Base-by-base conservation (phyloP, 1,140 invertebrate species). In the Tachypleus tridentatus region DNA sequence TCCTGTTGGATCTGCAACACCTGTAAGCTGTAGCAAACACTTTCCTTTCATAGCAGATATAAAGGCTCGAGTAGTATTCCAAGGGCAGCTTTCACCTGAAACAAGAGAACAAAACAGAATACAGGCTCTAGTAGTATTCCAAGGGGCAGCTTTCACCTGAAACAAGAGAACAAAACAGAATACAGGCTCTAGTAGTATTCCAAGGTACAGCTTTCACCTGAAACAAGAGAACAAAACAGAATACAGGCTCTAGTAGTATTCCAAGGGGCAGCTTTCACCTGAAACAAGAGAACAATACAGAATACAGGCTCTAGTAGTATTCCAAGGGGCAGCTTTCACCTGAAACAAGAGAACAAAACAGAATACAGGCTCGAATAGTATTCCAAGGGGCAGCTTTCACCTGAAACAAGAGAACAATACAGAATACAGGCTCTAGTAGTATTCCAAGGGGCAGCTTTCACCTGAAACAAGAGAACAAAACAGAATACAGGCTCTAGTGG, bases 1-100 rank as follows among this genome's bases (percentile, higher is more conserved):
- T 2, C 96, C 97, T 0, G 94, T 97, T 0, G 94, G 95, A 82
- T 94, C 91, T 61, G 74, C 76, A 4, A 93, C 88, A 6, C 97
- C 96, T 8, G 89, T 92, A 57, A 99, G 79, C 74, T 98, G 93
- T 3, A 99, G 79, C 10, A 99, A 77, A 76, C 96, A 98, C 75
- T 98, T 98, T 10, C 93, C 92, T 70, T 95, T 93, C 87, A 97
- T 95, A 0, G 96, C 94, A 73, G 96, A 88, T 63, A 98, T 94
- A 73, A 97, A 99, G 0, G 96, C 95, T 52, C 94, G 76, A 0
- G 90, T 93, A 0, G 91, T 93, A 73, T 93, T 92, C 91, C 92
- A 95, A 3, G 92, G 3, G 91, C 92, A 52, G 80, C 79, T 72
- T 81, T 80, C 0, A 91, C 87, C 79, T 82, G 57, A 63, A 68